phyloP scores from a whole-genome alignment of 2,888 invertebrate species.

The Phengaris alcon region DNA sequence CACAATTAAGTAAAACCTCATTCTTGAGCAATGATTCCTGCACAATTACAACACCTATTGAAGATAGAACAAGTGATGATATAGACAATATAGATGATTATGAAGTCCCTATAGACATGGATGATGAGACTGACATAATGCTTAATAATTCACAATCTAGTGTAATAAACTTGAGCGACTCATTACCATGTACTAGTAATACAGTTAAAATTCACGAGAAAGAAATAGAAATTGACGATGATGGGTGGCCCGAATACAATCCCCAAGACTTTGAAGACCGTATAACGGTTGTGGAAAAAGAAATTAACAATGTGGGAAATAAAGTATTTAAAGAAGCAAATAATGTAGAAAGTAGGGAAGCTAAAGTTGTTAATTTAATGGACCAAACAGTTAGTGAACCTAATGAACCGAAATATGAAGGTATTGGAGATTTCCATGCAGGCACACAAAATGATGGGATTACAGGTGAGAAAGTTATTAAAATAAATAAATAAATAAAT shows the following conservation, averaged over 20 bases:
- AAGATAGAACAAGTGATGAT: slow-evolving; percentile 41
- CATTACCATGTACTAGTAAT: slow-evolving; percentile 48
- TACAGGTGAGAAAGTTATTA: slow-evolving; percentile 63
- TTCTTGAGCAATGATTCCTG: slow-evolving; percentile 52
- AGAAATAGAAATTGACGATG: slow-evolving; percentile 66
- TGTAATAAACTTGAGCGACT: slow-evolving; percentile 56
- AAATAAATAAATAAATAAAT: slow-evolving; percentile 2
- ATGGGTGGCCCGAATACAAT: slow-evolving; percentile 79
- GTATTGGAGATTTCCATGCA: slow-evolving; percentile 78
- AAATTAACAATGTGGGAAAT: slow-evolving; percentile 7
- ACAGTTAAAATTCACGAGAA: slow-evolving; percentile 47
- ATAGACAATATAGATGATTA: slow-evolving; percentile 47
- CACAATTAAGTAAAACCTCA: slow-evolving; percentile 53
- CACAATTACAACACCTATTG: slow-evolving; percentile 48
- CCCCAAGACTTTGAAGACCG: slow-evolving; percentile 69
- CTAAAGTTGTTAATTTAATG: slow-evolving; percentile 51
- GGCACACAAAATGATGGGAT: slow-evolving; percentile 84
- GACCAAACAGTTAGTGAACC: slow-evolving; percentile 49
- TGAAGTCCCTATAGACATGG: slow-evolving; percentile 53
- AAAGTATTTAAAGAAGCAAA: slow-evolving; percentile 29
- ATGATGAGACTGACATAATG: slow-evolving; percentile 52
- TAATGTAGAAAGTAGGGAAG: slow-evolving; percentile 13
- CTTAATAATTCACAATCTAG: slow-evolving; percentile 43
- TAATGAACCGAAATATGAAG: slow-evolving; percentile 55
- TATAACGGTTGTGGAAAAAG: slow-evolving; percentile 41